A percentile compares a stretch with the other conserved stretches of the same genome.
Evolutionary conservation across 1,140 invertebrate species (phyloP).

Genomic region (Pachypeltis micranthus): DNA sequence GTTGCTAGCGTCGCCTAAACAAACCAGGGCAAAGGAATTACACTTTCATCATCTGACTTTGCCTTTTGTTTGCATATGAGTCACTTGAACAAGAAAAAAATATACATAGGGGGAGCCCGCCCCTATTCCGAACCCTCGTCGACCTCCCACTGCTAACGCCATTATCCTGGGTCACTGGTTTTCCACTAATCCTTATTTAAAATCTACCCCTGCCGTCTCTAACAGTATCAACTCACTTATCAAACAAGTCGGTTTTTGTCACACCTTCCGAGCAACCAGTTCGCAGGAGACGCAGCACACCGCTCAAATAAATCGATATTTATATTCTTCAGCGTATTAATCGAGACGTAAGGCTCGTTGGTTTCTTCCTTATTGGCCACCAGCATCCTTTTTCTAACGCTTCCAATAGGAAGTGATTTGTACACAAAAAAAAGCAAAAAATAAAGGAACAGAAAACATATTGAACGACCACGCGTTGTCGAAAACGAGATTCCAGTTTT

Average conservation of each 20-base stretch:
- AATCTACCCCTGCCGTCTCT: conserved; percentile 6
- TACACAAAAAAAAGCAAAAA: no score
- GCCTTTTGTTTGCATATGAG: conserved; percentile 13
- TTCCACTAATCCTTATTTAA: conserved; percentile 8
- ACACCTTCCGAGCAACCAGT: not conserved
- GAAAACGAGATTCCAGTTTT: no score
- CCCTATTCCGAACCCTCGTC: not conserved
- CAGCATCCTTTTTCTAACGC: not conserved
- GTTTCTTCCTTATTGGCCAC: not conserved
- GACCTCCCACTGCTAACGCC: conserved; percentile 5
- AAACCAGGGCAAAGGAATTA: not conserved
- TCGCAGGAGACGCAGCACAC: no score
- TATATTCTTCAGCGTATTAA: no score
- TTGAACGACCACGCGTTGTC: no score
- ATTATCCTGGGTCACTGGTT: conserved; percentile 7
- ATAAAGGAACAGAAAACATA: no score
- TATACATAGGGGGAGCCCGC: not conserved
- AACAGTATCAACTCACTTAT: conserved; percentile 4
- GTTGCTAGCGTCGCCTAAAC: conserved; percentile 83
- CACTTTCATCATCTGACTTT: not conserved
- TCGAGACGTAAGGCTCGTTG: no score
- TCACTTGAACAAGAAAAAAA: not conserved
- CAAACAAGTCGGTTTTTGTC: not conserved
- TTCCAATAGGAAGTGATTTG: not conserved
- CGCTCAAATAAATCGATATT: no score